These are phyloP conservation scores for Heterotis niloticus DNA, from an alignment of 2,113 vertebrate genomes.

Conservation along the genomic window DNA sequence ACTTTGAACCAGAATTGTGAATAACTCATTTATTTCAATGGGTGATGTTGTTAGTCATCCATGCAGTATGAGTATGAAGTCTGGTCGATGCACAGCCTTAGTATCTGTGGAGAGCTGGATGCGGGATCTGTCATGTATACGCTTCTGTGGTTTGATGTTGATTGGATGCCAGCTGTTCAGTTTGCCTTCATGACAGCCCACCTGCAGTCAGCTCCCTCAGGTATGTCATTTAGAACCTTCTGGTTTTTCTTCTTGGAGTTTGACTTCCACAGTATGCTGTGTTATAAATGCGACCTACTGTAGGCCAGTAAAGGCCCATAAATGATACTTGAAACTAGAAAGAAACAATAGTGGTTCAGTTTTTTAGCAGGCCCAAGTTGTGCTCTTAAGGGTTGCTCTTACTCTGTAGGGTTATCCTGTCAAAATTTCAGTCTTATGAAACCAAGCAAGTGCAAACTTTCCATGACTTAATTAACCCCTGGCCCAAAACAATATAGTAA, in stretches of 20 bases:
- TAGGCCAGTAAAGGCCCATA: neutral
- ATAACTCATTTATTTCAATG: neutral
- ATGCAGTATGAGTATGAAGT: neutral
- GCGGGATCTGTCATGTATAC: neutral
- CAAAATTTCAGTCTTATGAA: neutral
- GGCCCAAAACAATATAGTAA: too few species aligned
- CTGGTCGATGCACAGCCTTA: too few species aligned
- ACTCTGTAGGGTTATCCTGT: neutral
- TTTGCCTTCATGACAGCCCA: neutral
- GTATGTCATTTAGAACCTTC: neutral
- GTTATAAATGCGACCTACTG: neutral
- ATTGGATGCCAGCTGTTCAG: neutral
- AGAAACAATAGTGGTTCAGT: neutral
- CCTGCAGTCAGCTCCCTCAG: neutral
- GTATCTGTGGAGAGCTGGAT: too few species aligned
- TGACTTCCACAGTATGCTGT: neutral
- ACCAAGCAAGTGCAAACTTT: neutral
- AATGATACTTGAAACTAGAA: neutral
- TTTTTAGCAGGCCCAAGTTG: neutral
- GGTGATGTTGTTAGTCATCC: neutral
- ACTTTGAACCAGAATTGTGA: neutral
- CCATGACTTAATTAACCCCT: neutral
- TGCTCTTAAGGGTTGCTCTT: neutral
- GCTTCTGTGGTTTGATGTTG: neutral
- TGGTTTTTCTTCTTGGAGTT: neutral